Evolutionary conservation across 2,113 vertebrate genomes (phyloP).

Genomic region (Macquaria australasica): DNA sequence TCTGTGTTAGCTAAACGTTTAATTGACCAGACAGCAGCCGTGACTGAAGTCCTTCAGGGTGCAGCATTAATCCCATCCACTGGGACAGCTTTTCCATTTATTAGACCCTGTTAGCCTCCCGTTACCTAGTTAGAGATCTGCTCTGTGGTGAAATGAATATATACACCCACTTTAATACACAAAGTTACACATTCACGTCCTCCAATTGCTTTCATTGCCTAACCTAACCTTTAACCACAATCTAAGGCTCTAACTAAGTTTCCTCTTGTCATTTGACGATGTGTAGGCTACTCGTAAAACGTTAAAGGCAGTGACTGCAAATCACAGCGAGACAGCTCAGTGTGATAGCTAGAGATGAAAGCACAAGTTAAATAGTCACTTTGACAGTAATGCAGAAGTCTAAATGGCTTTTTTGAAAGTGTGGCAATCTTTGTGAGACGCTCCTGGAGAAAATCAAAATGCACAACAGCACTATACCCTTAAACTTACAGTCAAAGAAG

Average conservation of each 20-base stretch:
- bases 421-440: conserved; percentile 7
- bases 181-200: background rate
- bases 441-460: background rate
- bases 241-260: background rate
- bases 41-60: conserved; percentile 42
- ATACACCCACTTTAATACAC: background rate
- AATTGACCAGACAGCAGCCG: conserved; percentile 43
- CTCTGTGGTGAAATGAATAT: background rate
- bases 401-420: conserved; percentile 6
- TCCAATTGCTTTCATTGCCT: background rate
- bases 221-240: background rate
- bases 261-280: background rate
- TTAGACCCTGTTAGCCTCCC: conserved; percentile 45
- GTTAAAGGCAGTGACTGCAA: background rate
- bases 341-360: conserved; percentile 8
- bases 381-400: background rate
- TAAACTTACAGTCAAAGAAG: background rate
- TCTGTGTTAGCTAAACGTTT: conserved; percentile 34
- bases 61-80: conserved; percentile 39
- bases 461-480: background rate
- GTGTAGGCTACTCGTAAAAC: conserved; percentile 9
- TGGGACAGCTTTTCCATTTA: conserved; percentile 46
- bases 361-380: background rate
- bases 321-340: background rate
- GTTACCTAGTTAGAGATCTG: conserved; percentile 25